A percentile compares a stretch with the other conserved stretches of the same genome.
Evolutionary conservation across 2,888 invertebrate genomes (phyloP).

Genomic region (Patella ulyssiponensis): DNA sequence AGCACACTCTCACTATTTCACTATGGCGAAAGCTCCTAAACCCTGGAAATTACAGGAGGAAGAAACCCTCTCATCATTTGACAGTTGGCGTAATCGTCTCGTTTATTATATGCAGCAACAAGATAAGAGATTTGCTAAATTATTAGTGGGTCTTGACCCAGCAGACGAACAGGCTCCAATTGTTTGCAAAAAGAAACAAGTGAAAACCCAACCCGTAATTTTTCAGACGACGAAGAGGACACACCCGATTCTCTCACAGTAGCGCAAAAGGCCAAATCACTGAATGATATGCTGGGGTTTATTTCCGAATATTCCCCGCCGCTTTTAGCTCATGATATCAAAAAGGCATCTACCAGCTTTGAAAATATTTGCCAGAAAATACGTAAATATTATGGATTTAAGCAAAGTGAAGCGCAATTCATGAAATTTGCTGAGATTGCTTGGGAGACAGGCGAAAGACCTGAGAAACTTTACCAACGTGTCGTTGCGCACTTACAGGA

Average conservation of each 20-base stretch:
- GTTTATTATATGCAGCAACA: not conserved
- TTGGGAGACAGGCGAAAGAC: slow-evolving; percentile 33
- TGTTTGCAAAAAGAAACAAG: not conserved
- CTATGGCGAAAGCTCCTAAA: not conserved
- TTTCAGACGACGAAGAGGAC: not conserved
- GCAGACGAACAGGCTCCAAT: not conserved
- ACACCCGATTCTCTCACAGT: not conserved
- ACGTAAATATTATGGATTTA: slow-evolving; percentile 37
- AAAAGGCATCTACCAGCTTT: slow-evolving; percentile 30
- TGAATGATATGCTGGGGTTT: not conserved
- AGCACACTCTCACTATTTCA: not conserved
- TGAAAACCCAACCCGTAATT: not conserved
- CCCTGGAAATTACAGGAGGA: not conserved
- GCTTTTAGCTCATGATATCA: not conserved
- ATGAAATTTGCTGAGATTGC: slow-evolving; percentile 35
- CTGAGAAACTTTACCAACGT: too few species aligned
- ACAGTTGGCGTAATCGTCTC: not conserved
- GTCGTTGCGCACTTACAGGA: slow-evolving; percentile 19
- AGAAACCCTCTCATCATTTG: not conserved
- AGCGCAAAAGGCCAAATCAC: not conserved
- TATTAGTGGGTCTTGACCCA: not conserved
- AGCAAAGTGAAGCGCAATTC: slow-evolving; percentile 21
- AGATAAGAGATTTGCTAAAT: not conserved
- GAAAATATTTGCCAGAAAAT: slow-evolving; percentile 39
- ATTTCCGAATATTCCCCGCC: not conserved